A percentile compares a stretch with the other conserved stretches of the same genome.
Evolutionary conservation across 2,797 vertebrate genomes (phyloP).

Genomic region (Hephaestus fuliginosus): DNA sequence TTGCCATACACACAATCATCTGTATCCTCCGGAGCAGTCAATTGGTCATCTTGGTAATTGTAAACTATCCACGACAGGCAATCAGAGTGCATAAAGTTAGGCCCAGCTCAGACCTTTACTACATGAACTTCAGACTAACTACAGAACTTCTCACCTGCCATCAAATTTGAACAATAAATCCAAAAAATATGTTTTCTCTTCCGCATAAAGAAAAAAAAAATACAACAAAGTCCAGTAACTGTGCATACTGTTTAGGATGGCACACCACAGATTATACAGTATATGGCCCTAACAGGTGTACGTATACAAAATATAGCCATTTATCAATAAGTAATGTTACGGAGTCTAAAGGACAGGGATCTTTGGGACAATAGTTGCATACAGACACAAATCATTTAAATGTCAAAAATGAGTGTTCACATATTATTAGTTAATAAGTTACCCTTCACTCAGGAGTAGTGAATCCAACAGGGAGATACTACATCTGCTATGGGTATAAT

Average conservation of each 20-base stretch:
- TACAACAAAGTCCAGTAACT: constrained; percentile 61
- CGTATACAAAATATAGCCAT: constrained; percentile 70
- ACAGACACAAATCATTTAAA: constrained; percentile 69
- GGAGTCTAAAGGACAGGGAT: constrained; percentile 58
- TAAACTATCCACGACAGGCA: constrained; percentile 43
- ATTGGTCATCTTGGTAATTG: constrained; percentile 12
- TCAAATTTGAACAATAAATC: constrained; percentile 30
- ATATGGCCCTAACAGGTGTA: constrained; percentile 63
- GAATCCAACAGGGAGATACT: constrained; percentile 55
- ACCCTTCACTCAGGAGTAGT: constrained; percentile 58
- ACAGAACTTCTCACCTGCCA: not conserved
- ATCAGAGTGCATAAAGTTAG: constrained; percentile 28
- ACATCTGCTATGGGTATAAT: constrained; percentile 62
- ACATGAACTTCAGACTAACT: not conserved
- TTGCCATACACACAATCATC: constrained; percentile 20
- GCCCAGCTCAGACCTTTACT: constrained; percentile 27
- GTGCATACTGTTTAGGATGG: constrained; percentile 67
- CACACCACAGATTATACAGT: constrained; percentile 71
- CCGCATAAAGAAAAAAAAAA: constrained; percentile 40
- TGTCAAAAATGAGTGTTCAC: constrained; percentile 66
- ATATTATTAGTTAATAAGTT: constrained; percentile 51
- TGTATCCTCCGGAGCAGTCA: constrained; percentile 16
- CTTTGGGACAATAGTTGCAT: constrained; percentile 68
- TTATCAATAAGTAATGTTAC: constrained; percentile 62
- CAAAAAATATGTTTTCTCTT: constrained; percentile 14